A percentile compares a stretch with the other conserved stretches of the same genome.
phyloP scores from a whole-genome alignment of 30 jellyfish, hydroid and myxozoan genomes.

The Aurelia sp. region DNA sequence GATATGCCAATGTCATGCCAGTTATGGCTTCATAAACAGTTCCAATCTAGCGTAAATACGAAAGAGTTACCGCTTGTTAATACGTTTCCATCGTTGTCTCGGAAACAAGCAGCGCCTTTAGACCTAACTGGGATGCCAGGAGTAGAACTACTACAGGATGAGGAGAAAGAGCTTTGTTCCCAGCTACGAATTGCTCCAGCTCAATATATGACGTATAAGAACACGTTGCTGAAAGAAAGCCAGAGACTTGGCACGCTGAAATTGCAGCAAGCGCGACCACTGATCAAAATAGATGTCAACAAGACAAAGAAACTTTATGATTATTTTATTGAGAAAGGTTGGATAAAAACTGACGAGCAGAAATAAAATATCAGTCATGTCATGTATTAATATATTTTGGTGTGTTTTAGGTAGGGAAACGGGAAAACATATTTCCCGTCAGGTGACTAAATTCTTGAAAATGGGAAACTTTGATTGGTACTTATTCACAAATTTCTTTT shows the following conservation, averaged over 20 bases:
- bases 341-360: conserved; percentile 51
- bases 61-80: conserved; percentile 10
- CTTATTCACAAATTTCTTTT: too few relatives aligned
- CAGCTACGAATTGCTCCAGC: conserved; percentile 74
- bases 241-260: conserved; percentile 57
- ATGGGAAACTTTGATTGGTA: too few relatives aligned
- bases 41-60: conserved; percentile 36
- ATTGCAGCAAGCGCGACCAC: conserved; percentile 86
- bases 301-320: conserved; percentile 86
- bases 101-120: conserved; percentile 84
- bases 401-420: too few relatives aligned
- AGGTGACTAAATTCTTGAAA: too few relatives aligned
- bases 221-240: conserved; percentile 73
- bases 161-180: conserved; percentile 90
- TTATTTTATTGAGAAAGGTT: conserved; percentile 79
- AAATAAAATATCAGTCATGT: background rate
- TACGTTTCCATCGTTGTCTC: conserved; percentile 24
- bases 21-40: conserved; percentile 65
- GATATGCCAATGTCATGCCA: conserved; percentile 68
- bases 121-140: conserved; percentile 89
- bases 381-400: too few relatives aligned
- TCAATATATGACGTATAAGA: conserved; percentile 68
- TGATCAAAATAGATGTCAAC: conserved; percentile 91
- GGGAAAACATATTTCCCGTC: too few relatives aligned
- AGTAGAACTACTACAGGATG: conserved; percentile 68